Evolutionary conservation across 2,797 vertebrate genomes (phyloP).

Genomic region (Carapus acus): DNA sequence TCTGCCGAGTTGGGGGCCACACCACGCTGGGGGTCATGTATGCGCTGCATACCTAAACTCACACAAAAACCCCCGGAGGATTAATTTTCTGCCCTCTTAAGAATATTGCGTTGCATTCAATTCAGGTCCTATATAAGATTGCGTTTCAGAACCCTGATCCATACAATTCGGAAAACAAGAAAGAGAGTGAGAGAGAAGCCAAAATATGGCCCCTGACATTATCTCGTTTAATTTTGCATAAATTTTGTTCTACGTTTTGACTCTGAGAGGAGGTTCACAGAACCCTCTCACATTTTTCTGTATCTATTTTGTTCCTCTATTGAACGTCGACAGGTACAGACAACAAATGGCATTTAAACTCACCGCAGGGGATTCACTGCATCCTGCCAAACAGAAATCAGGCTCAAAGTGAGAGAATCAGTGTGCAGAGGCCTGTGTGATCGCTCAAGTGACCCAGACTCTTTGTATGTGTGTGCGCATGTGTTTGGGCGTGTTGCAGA

Average conservation of each 20-base stretch:
- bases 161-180: too few species aligned
- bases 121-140: too few species aligned
- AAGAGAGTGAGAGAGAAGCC: too few species aligned
- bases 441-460: constrained; percentile 9
- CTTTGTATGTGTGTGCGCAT: background rate
- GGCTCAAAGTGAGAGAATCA: constrained; percentile 19
- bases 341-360: constrained; percentile 63
- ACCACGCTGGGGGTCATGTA: too few species aligned
- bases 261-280: constrained; percentile 36
- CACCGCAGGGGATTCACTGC: constrained; percentile 48
- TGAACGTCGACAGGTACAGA: constrained; percentile 39
- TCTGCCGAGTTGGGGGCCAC: too few species aligned
- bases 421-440: constrained; percentile 7
- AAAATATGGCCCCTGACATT: too few species aligned
- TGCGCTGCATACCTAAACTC: too few species aligned
- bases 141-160: too few species aligned
- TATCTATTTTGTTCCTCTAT: constrained; percentile 4
- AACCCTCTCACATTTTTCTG: constrained; percentile 24
- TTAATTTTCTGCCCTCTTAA: too few species aligned
- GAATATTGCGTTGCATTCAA: too few species aligned
- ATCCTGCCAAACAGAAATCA: constrained; percentile 33
- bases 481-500: background rate
- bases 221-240: constrained; percentile 44
- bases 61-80: too few species aligned
- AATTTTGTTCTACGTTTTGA: constrained; percentile 28